Evolutionary conservation across 1,140 invertebrate genomes (phyloP).

Genomic region (Geopemphigus sp.): DNA sequence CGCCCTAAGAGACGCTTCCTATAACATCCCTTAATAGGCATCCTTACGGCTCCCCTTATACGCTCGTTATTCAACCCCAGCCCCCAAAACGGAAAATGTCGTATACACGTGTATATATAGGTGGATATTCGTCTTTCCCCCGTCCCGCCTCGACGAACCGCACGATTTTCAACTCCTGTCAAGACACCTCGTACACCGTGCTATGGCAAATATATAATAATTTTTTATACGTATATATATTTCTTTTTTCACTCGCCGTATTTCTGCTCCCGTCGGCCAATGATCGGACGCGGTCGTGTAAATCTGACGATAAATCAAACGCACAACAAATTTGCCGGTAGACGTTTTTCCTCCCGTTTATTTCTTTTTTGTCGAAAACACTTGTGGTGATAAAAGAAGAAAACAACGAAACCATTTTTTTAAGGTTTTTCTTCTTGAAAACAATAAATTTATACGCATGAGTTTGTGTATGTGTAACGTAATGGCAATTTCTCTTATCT

Average conservation of each 20-base stretch:
- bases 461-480: background rate
- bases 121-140: background rate
- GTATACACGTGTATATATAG: background rate
- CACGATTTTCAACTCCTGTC: background rate
- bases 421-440: background rate
- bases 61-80: constrained; percentile 34
- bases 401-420: too few relatives aligned
- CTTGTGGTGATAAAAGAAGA: background rate
- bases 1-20: constrained; percentile 26
- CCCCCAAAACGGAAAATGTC: constrained; percentile 33
- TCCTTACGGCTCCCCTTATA: constrained; percentile 30
- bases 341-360: constrained; percentile 20
- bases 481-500: background rate
- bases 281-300: constrained; percentile 43
- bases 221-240: background rate
- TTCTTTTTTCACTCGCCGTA: constrained; percentile 11
- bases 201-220: constrained; percentile 30
- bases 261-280: constrained; percentile 29
- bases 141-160: background rate
- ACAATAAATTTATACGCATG: background rate
- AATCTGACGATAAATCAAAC: constrained; percentile 49
- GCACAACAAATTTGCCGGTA: constrained; percentile 38
- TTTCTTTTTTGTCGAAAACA: constrained; percentile 34
- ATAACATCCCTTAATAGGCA: constrained; percentile 45
- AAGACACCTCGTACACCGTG: too few relatives aligned